Conservation (phyloP, 64 coral and sea anemone species). For the Stylophora pistillata region DNA sequence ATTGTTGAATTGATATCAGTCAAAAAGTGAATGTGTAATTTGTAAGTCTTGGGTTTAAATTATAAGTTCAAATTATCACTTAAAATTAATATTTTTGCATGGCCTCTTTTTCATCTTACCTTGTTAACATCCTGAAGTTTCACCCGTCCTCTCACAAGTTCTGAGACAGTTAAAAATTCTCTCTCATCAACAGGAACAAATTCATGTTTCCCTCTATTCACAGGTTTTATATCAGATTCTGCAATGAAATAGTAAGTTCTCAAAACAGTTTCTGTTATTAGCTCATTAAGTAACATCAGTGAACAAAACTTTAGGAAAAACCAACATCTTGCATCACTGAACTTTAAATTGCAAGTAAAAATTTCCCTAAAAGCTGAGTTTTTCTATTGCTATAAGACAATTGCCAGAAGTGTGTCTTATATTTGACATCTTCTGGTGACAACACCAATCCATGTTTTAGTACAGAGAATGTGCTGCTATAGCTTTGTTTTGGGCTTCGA, state of each 20-base stretch:
- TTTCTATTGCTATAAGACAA: no score
- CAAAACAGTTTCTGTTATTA: neutral
- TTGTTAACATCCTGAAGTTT: slow-evolving; percentile 91
- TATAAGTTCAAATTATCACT: neutral
- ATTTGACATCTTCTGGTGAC: no score
- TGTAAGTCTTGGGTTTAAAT: no score
- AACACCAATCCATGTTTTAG: no score
- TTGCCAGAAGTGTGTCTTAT: no score
- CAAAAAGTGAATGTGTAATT: no score
- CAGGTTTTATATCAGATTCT: slow-evolving; percentile 19
- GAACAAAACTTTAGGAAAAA: no score
- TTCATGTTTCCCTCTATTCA: slow-evolving; percentile 37
- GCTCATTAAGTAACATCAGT: neutral
- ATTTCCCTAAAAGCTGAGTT: no score
- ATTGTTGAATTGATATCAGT: neutral
- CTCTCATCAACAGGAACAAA: slow-evolving; percentile 72
- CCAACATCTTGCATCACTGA: no score
- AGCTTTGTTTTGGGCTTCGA: no score
- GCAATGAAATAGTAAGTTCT: neutral
- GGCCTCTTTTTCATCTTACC: neutral
- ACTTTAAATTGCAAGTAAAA: no score
- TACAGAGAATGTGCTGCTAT: no score
- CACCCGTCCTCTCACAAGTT: slow-evolving; percentile 76
- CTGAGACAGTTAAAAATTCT: slow-evolving; percentile 85
- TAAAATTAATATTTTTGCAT: neutral